These are phyloP conservation scores for Chironomus riparius DNA, from an alignment of 2,888 invertebrate genomes.

Conservation along the genomic window DNA sequence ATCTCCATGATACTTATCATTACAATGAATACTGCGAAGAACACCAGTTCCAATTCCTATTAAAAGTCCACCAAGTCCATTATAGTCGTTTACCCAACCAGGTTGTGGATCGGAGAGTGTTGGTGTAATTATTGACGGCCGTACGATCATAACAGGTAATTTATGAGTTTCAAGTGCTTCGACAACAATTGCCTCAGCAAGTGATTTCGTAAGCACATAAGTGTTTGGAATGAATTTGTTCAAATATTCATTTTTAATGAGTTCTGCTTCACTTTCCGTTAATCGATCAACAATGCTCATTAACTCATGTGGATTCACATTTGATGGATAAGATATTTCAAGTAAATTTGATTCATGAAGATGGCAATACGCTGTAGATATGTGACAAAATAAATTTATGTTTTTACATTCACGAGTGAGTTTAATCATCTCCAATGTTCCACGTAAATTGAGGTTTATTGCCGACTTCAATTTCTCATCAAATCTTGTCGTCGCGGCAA, in stretches of 20 bases:
- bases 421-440: constrained; percentile 13
- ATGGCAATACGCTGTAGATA: constrained; percentile 80
- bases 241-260: constrained; percentile 50
- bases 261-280: constrained; percentile 50
- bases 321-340: constrained; percentile 61
- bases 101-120: constrained; percentile 16
- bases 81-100: constrained; percentile 13
- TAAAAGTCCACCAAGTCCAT: constrained; percentile 21
- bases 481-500: constrained; percentile 25
- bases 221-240: constrained; percentile 71
- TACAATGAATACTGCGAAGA: constrained; percentile 1
- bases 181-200: constrained; percentile 68
- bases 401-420: neutral
- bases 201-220: constrained; percentile 79
- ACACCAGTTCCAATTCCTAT: constrained; percentile 11
- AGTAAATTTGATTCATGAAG: neutral
- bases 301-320: constrained; percentile 47
- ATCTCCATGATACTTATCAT: neutral
- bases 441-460: constrained; percentile 12
- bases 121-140: constrained; percentile 62
- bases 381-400: constrained; percentile 58
- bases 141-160: constrained; percentile 65
- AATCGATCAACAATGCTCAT: constrained; percentile 53
- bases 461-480: constrained; percentile 15
- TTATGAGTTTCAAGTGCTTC: constrained; percentile 48